Percentiles rank a stretch among this genome's conserved stretches.
These are phyloP conservation scores for Aelia acuminata DNA, from an alignment of 2,888 invertebrate species.

Conservation along the genomic window DNA sequence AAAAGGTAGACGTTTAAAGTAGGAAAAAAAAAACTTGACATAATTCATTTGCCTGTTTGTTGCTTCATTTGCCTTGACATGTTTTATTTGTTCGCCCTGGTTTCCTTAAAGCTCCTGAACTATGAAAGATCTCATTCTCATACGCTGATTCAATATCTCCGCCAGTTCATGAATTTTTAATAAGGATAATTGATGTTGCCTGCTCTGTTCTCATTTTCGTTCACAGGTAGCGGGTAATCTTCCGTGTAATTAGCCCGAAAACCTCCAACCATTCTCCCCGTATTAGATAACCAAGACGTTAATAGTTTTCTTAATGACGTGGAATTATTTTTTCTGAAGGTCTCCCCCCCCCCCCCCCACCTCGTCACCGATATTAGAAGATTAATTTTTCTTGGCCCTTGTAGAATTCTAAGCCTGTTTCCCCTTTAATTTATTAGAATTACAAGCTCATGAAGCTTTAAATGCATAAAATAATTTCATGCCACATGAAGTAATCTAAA, in stretches of 20 bases:
- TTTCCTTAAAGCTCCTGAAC: not conserved
- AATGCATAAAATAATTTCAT: too few relatives aligned
- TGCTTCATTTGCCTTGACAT: not conserved
- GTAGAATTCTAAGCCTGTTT: too few relatives aligned
- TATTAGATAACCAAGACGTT: not conserved
- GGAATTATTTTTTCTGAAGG: not conserved
- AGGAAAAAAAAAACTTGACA: not conserved
- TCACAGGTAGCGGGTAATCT: not conserved
- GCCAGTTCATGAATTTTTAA: not conserved
- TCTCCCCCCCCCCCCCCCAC: not conserved
- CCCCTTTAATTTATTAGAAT: too few relatives aligned
- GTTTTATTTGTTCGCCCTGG: not conserved
- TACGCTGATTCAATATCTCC: not conserved
- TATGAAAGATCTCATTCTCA: not conserved
- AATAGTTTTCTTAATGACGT: not conserved
- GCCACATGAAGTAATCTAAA: too few relatives aligned
- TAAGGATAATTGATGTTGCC: not conserved
- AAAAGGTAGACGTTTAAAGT: too few relatives aligned
- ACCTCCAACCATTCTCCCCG: not conserved
- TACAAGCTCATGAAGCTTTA: too few relatives aligned
- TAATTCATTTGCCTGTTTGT: not conserved
- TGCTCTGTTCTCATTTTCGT: not conserved
- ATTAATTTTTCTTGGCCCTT: too few relatives aligned
- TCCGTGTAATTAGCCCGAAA: not conserved
- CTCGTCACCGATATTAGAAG: too few relatives aligned